These are phyloP conservation scores for Thalassophryne amazonica DNA, from an alignment of 2,797 vertebrate genomes.

Conservation along the genomic window DNA sequence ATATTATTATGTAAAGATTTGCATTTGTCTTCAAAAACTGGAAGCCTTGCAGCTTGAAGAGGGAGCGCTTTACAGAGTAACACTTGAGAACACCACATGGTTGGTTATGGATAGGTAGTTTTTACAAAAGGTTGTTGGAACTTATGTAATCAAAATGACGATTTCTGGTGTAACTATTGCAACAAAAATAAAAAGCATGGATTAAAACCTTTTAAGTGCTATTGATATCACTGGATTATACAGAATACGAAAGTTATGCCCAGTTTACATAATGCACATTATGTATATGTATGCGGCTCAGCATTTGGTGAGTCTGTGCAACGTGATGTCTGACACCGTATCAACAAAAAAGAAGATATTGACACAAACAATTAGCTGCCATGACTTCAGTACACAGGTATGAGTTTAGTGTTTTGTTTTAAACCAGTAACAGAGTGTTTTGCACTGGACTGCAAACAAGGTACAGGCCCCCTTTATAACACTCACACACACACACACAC, in stretches of 20 bases:
- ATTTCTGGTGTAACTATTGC: slow-evolving; percentile 26
- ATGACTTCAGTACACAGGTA: slow-evolving; percentile 9
- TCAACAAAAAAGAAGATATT: slow-evolving; percentile 50
- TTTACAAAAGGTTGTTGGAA: slow-evolving; percentile 82
- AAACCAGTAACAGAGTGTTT: slow-evolving; percentile 8
- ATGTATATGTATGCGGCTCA: slow-evolving; percentile 13
- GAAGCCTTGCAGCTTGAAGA: slow-evolving; percentile 75
- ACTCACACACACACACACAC: no score
- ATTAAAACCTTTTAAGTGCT: slow-evolving; percentile 58
- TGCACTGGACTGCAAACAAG: slow-evolving; percentile 3
- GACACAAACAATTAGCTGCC: slow-evolving; percentile 46
- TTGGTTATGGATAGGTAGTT: slow-evolving; percentile 77
- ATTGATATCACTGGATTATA: slow-evolving; percentile 36
- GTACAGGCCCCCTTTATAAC: no score
- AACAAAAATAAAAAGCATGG: slow-evolving; percentile 39
- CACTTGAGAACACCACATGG: slow-evolving; percentile 21
- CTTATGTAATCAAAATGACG: slow-evolving; percentile 50
- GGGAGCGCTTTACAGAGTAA: slow-evolving; percentile 64
- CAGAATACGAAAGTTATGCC: slow-evolving; percentile 34
- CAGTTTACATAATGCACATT: background rate
- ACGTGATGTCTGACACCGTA: slow-evolving; percentile 2
- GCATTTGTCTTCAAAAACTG: slow-evolving; percentile 65
- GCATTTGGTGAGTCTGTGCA: slow-evolving; percentile 14
- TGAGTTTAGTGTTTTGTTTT: slow-evolving; percentile 12
- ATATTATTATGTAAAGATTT: slow-evolving; percentile 89